phyloP scores from a whole-genome alignment of 2,113 vertebrate genomes.

The Micromys minutus region DNA sequence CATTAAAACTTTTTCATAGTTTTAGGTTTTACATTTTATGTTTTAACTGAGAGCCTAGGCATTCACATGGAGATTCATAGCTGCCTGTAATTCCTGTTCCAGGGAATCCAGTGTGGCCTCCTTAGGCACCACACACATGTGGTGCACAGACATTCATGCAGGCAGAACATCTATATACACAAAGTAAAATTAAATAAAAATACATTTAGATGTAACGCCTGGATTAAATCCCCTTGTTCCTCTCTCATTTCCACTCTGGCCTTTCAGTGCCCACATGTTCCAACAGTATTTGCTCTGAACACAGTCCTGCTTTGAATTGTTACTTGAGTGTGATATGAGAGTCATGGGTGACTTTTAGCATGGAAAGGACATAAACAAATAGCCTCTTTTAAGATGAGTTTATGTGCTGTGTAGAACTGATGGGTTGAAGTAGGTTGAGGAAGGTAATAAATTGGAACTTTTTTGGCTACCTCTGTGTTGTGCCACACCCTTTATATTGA shows the following conservation, averaged over 20 bases:
- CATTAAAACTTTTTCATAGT: too few species aligned
- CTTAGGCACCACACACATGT: background rate
- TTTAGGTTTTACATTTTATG: background rate
- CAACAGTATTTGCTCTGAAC: background rate
- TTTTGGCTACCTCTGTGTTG: background rate
- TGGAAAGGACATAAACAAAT: background rate
- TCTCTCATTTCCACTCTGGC: too few species aligned
- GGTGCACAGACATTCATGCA: background rate
- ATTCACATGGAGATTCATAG: background rate
- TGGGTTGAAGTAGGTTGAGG: background rate
- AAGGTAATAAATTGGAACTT: background rate
- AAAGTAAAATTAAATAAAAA: background rate
- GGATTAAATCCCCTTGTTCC: background rate
- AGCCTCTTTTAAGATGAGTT: background rate
- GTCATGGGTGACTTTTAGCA: background rate
- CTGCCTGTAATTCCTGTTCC: background rate
- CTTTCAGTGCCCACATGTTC: too few species aligned
- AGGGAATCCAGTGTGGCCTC: background rate
- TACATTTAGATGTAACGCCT: background rate
- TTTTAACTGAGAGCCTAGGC: background rate
- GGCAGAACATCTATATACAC: background rate
- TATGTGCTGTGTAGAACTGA: background rate
- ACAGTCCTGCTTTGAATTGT: background rate
- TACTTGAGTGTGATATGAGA: background rate
- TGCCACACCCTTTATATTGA: background rate